Base-by-base conservation (phyloP, 1,140 invertebrate species). In the Chionoecetes opilio region DNA sequence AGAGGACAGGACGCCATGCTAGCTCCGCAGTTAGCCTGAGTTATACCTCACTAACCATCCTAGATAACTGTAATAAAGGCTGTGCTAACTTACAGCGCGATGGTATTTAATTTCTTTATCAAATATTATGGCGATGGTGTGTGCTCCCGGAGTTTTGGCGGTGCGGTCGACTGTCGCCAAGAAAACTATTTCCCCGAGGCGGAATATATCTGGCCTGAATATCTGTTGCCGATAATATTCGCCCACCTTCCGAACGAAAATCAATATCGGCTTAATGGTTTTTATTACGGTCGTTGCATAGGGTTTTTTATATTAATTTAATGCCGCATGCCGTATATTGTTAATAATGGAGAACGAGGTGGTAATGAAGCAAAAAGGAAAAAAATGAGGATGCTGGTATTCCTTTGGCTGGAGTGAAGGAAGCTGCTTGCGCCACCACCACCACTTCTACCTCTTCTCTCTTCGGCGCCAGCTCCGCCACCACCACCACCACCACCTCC, bases 61-160 rank as follows among this genome's bases (percentile, higher is more conserved):
- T 85, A 92, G 94, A 95, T 95, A 95, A 95, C 94, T 95, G 91
- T 85, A 95, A 95, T 95, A 95, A 95, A 95, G 94, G 84, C n/a
- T 53, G 32, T 88, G 94, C 91, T 95, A 91, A 95, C 82, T 91
- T 85, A n/a, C 94, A 86, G 75, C 31, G 38, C 31, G 87, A 41
- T 34, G 87, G 41, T 95, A 92, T 95, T 95, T 95, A 87, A 95
- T 95, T 92, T 95, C 94, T 95, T 95, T 95, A 95, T 95, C n/a
- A 95, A 95, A 95, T 95, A n/a, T 86, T 87, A 95, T 63, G 46
- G 91, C 94, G n/a, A 46, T 63, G 14, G 82, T 14, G 38, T n/a
- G 11, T 34, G 17, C 35, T 21, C 85, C 34, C n/a, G n/a, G 38
- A 35, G 46, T 35, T 38, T 75, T 34, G 84, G 46, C 31, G 63